phyloP scores from a whole-genome alignment of 1,140 invertebrate species.

The Drosophila pachea region DNA sequence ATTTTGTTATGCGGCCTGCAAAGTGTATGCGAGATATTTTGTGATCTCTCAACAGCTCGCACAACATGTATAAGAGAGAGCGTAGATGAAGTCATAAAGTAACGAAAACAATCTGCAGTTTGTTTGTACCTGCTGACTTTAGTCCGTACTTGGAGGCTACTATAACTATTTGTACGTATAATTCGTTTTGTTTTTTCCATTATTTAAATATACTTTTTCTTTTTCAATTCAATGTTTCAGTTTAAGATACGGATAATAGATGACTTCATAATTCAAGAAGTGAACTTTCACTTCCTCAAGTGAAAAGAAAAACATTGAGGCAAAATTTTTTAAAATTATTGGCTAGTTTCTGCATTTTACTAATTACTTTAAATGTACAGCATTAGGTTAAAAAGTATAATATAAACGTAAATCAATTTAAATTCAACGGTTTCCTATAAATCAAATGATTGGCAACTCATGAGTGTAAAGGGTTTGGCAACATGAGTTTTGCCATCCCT shows the following conservation, averaged over 20 bases:
- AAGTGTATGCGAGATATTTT: constrained; percentile 30
- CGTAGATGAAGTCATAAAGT: constrained; percentile 7
- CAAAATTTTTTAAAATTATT: too few relatives aligned
- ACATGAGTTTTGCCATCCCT: constrained; percentile 19
- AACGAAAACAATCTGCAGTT: constrained; percentile 8
- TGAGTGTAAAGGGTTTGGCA: not conserved
- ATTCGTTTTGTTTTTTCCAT: not conserved
- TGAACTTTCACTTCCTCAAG: too few relatives aligned
- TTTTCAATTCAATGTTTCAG: too few relatives aligned
- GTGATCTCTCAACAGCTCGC: constrained; percentile 13
- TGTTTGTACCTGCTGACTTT: constrained; percentile 4
- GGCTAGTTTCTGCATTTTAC: too few relatives aligned
- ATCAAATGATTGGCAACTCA: constrained; percentile 16
- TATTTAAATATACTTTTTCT: not conserved
- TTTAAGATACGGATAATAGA: too few relatives aligned
- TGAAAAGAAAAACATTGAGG: too few relatives aligned
- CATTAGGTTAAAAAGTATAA: not conserved
- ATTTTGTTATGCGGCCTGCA: not conserved
- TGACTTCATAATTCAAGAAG: too few relatives aligned
- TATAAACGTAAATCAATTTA: not conserved
- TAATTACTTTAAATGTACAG: too few relatives aligned
- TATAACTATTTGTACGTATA: not conserved
- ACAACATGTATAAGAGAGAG: constrained; percentile 10
- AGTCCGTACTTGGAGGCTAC: not conserved
- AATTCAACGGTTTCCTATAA: constrained; percentile 7